phyloP scores from a whole-genome alignment of 2,113 vertebrate genomes.

The Vulpes vulpes region DNA sequence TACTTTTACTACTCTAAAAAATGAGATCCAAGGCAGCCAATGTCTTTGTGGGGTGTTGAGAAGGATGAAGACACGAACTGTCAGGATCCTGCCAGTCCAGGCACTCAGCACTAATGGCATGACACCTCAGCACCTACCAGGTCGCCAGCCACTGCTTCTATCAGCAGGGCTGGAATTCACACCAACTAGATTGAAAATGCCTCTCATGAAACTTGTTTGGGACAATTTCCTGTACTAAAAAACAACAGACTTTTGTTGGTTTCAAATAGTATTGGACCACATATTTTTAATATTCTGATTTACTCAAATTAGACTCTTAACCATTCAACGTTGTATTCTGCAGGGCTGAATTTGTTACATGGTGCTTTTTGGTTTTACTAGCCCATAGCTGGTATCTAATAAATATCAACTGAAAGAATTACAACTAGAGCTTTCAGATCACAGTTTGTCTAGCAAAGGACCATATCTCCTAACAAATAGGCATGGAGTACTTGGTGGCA shows the following conservation, averaged over 20 bases:
- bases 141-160: not conserved
- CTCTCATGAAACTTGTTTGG: not conserved
- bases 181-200: not conserved
- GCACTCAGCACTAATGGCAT: rapidly evolving
- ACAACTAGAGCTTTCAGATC: not conserved
- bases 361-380: not conserved
- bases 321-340: not conserved
- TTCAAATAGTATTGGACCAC: not conserved
- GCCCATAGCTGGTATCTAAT: not conserved
- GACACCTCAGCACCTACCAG: rapidly evolving
- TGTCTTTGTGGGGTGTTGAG: not conserved
- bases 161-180: not conserved
- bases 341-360: not conserved
- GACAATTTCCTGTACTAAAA: not conserved
- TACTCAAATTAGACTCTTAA: not conserved
- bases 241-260: not conserved
- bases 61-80: not conserved
- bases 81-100: not conserved
- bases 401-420: not conserved
- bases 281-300: not conserved
- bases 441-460: not conserved
- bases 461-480: not conserved
- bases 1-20: not conserved
- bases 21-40: rapidly evolving
- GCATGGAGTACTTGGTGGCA: not conserved